A percentile compares a stretch with the other conserved stretches of the same genome.
phyloP scores from a whole-genome alignment of 2,888 invertebrate species.

The Caenorhabditis parvicauda region DNA sequence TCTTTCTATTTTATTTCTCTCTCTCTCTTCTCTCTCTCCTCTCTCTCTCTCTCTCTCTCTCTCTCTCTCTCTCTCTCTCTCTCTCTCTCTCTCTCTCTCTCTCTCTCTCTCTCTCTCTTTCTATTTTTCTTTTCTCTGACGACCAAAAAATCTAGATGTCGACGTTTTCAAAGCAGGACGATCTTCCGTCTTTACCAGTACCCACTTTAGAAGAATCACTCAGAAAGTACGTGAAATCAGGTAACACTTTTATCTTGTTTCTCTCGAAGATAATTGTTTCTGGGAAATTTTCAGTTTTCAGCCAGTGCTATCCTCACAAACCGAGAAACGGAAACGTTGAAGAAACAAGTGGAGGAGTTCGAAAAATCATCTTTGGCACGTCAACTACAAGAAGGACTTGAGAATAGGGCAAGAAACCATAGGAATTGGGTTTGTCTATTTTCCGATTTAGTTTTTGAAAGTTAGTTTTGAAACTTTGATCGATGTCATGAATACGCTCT shows the following conservation, averaged over 20 bases:
- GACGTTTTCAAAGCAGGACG: constrained; percentile 23
- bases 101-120: no score
- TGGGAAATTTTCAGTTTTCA: constrained; percentile 12
- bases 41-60: no score
- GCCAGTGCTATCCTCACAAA: constrained; percentile 28
- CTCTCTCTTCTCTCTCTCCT: no score
- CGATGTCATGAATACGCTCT: not conserved
- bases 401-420: constrained; percentile 24
- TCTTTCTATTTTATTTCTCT: no score
- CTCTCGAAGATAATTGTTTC: not conserved
- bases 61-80: no score
- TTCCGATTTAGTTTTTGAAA: not conserved
- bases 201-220: constrained; percentile 39
- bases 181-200: constrained; percentile 37
- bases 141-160: no score
- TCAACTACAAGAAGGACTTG: constrained; percentile 33
- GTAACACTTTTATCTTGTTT: constrained; percentile 17
- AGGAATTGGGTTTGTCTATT: constrained; percentile 39
- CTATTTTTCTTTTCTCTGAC: no score
- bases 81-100: no score
- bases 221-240: constrained; percentile 38
- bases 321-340: constrained; percentile 20
- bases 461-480: not conserved
- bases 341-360: constrained; percentile 32
- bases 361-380: constrained; percentile 23